These are phyloP conservation scores for Oryzaephilus surinamensis DNA, from an alignment of 1,140 invertebrate genomes.

Conservation along the genomic window DNA sequence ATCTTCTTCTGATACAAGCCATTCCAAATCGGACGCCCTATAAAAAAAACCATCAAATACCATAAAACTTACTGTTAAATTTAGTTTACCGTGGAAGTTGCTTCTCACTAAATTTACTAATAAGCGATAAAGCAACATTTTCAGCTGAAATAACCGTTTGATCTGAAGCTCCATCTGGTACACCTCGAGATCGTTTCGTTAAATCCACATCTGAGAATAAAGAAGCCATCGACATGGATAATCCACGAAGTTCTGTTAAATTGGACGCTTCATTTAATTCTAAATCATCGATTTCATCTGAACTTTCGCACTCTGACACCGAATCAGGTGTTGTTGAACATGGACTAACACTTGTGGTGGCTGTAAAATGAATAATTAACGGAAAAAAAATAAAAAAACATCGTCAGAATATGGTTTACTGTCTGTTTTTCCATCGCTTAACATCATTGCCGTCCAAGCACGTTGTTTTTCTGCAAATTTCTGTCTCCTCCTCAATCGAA, in stretches of 20 bases:
- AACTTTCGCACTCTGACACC: slow-evolving; percentile 40
- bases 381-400: slow-evolving; percentile 10
- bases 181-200: slow-evolving; percentile 31
- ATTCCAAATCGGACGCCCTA: slow-evolving; percentile 69
- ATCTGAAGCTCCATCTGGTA: slow-evolving; percentile 36
- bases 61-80: no score
- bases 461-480: slow-evolving; percentile 41
- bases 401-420: slow-evolving; percentile 42
- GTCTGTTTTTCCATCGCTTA: slow-evolving; percentile 47
- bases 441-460: slow-evolving; percentile 20
- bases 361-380: slow-evolving; percentile 17
- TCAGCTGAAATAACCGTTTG: slow-evolving; percentile 62
- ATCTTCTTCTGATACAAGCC: slow-evolving; percentile 72
- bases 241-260: slow-evolving; percentile 37
- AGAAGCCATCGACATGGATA: slow-evolving; percentile 53
- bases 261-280: slow-evolving; percentile 41
- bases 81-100: slow-evolving; percentile 53
- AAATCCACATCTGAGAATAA: slow-evolving; percentile 49
- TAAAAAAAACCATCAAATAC: slow-evolving; percentile 8
- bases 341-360: slow-evolving; percentile 44
- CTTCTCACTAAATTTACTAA: slow-evolving; percentile 66
- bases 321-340: slow-evolving; percentile 41
- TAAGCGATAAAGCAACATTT: slow-evolving; percentile 63
- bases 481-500: slow-evolving; percentile 45
- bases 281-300: slow-evolving; percentile 44